Percentiles rank a stretch among this genome's conserved stretches.
Evolutionary conservation across 2,888 invertebrate genomes (phyloP).

Genomic region (Linnaemya tessellans): DNA sequence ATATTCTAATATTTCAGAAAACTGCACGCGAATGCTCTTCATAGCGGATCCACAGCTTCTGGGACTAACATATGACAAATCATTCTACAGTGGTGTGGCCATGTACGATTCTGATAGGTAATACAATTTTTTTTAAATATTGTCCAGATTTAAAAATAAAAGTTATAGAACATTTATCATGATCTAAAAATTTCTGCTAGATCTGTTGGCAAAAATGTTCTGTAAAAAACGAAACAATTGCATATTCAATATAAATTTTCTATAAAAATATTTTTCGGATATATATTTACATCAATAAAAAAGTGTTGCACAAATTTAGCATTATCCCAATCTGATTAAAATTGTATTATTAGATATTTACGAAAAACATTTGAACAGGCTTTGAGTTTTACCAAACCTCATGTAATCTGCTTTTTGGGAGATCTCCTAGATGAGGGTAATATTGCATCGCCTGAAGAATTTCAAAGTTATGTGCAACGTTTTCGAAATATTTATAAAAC

Average conservation of each 20-base stretch:
- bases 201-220: constrained; percentile 9
- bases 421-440: constrained; percentile 98
- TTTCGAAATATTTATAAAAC: constrained; percentile 86
- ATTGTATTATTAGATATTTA: constrained; percentile 86
- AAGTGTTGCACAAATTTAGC: too few species aligned
- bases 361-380: constrained; percentile 90
- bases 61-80: constrained; percentile 90
- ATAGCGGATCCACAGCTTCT: constrained; percentile 97
- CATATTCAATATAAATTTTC: neutral
- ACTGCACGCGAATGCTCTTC: constrained; percentile 87
- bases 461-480: constrained; percentile 89
- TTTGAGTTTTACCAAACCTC: constrained; percentile 88
- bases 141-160: neutral
- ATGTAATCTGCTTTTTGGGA: constrained; percentile 94
- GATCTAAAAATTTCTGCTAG: neutral
- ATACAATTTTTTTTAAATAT: neutral
- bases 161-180: neutral
- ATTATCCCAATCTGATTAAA: neutral
- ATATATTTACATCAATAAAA: too few species aligned
- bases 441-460: constrained; percentile 88
- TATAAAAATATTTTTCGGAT: neutral
- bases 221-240: neutral
- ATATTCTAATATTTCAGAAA: constrained; percentile 76
- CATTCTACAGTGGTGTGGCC: constrained; percentile 87
- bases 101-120: constrained; percentile 96